Evolutionary conservation across 2,888 invertebrate species (phyloP).

Genomic region (Acanthosepion lycidas): DNA sequence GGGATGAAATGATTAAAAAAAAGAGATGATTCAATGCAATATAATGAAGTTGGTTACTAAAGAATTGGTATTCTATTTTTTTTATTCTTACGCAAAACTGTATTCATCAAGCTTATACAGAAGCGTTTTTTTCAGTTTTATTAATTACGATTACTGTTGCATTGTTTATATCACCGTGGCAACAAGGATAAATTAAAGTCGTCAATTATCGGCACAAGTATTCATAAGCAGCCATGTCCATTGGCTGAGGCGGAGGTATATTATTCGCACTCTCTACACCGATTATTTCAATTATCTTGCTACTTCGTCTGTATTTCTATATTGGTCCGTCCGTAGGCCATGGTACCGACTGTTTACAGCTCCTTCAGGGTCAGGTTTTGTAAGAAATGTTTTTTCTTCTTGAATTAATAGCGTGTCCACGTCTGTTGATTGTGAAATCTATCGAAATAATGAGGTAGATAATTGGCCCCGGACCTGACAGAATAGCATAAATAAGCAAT

Average conservation of each 20-base stretch:
- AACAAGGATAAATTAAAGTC: background rate
- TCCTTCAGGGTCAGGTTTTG: background rate
- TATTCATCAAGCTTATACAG: no score
- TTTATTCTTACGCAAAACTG: no score
- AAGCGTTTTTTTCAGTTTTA: no score
- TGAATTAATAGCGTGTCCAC: background rate
- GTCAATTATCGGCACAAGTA: background rate
- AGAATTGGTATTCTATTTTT: no score
- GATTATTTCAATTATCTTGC: background rate
- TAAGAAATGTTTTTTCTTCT: background rate
- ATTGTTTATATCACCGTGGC: background rate
- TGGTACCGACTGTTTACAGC: background rate
- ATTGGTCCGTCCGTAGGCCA: background rate
- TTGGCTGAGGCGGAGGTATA: background rate
- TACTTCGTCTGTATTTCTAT: background rate
- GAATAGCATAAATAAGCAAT: background rate
- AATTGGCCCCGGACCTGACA: background rate
- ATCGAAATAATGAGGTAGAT: slow-evolving; percentile 6
- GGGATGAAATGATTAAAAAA: no score
- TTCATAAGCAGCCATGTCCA: background rate
- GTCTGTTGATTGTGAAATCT: background rate
- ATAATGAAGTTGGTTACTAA: no score
- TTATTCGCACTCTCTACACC: background rate
- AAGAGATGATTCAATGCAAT: no score
- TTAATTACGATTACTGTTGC: no score